Percentiles rank a stretch among this genome's conserved stretches.
Evolutionary conservation across 2,113 vertebrate species (phyloP).

Genomic region (Nymphicus hollandicus): DNA sequence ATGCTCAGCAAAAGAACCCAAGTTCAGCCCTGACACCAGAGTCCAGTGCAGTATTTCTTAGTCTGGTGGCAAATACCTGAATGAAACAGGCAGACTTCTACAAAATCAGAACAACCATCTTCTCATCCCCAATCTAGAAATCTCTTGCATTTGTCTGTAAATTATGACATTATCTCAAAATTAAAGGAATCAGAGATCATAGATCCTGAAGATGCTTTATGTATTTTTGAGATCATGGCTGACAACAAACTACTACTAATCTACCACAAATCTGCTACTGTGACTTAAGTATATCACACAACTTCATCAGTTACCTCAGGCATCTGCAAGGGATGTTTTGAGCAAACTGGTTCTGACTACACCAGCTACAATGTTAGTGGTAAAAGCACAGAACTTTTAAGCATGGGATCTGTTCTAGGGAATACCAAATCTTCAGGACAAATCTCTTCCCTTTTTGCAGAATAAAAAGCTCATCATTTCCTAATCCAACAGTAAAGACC

Average conservation of each 20-base stretch:
- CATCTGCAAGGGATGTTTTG: background rate
- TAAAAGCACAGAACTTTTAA: background rate
- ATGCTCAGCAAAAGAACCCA: background rate
- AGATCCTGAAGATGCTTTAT: background rate
- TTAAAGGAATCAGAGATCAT: background rate
- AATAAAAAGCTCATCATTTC: background rate
- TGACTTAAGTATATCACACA: background rate
- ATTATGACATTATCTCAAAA: background rate
- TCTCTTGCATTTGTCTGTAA: background rate
- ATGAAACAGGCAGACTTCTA: background rate
- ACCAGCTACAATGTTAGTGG: background rate
- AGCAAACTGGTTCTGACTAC: background rate
- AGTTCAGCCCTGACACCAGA: background rate
- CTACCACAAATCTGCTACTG: background rate
- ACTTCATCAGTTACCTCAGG: background rate
- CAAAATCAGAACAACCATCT: background rate
- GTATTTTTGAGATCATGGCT: background rate
- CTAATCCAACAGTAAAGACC: background rate
- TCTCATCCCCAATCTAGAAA: background rate
- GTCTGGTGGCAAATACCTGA: background rate
- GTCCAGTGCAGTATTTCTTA: background rate
- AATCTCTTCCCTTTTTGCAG: background rate
- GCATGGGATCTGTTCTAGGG: background rate
- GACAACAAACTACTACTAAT: background rate
- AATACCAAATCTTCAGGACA: background rate